Conservation (phyloP, 2,797 vertebrate genomes). For the Meda fulgida region DNA sequence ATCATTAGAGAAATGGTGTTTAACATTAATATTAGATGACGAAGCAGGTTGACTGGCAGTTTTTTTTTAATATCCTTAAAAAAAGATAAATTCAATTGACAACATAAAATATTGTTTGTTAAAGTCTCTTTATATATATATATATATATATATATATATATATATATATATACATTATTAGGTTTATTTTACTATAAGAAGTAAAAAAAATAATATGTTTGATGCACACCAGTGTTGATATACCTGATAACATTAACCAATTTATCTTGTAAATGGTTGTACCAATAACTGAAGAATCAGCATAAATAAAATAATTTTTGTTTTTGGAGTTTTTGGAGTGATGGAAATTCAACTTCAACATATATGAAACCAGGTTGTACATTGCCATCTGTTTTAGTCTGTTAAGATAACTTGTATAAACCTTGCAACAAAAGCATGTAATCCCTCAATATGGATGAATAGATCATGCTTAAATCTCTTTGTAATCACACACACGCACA, state of each 20-base stretch:
- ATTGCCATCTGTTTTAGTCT: neutral
- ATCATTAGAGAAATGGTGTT: neutral
- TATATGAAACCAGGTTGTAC: neutral
- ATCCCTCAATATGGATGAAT: constrained; percentile 1
- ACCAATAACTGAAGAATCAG: neutral
- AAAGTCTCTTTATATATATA: no score
- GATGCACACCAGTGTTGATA: neutral
- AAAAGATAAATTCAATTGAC: no score
- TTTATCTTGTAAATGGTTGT: neutral
- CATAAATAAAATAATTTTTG: neutral
- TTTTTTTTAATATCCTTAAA: no score
- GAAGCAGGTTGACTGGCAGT: no score
- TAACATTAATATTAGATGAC: neutral
- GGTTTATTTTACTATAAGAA: no score
- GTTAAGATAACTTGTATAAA: neutral
- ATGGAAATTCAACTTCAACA: neutral
- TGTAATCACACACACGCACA: neutral
- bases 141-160: no score
- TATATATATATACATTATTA: no score
- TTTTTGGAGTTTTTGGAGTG: neutral
- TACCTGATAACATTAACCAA: neutral
- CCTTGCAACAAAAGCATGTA: neutral
- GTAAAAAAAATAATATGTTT: no score
- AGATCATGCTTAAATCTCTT: neutral
- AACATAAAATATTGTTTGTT: no score